phyloP scores from a whole-genome alignment of 2,888 invertebrate species.

The Phasia obesa region DNA sequence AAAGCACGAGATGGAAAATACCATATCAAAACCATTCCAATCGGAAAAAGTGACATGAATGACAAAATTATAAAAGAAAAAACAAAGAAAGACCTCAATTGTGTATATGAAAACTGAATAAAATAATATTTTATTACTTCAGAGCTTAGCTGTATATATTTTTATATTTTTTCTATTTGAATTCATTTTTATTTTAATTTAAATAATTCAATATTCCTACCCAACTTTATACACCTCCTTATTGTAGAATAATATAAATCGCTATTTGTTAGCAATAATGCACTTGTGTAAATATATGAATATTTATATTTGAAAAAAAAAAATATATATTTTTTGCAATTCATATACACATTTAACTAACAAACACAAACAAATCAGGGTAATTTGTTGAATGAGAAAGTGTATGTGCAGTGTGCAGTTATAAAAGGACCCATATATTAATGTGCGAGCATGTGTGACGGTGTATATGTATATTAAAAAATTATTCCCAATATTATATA shows the following conservation, averaged over 20 bases:
- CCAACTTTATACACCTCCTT: not conserved
- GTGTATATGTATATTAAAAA: not conserved
- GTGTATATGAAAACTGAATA: too few relatives aligned
- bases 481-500: not conserved
- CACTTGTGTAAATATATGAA: slow-evolving; percentile 23
- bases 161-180: too few relatives aligned
- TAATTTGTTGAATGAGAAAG: slow-evolving; percentile 18
- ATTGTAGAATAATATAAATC: slow-evolving; percentile 1
- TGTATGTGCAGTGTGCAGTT: not conserved
- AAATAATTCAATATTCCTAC: not conserved
- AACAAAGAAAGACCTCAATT: too few relatives aligned
- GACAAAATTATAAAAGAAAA: too few relatives aligned
- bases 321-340: slow-evolving; percentile 16
- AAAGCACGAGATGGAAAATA: too few relatives aligned
- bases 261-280: slow-evolving; percentile 4
- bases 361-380: slow-evolving; percentile 31
- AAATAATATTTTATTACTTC: too few relatives aligned
- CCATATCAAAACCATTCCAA: too few relatives aligned
- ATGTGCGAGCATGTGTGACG: not conserved
- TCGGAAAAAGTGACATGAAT: too few relatives aligned
- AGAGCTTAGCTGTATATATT: too few relatives aligned
- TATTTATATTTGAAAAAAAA: slow-evolving; percentile 35
- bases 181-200: not conserved
- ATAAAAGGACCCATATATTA: too few relatives aligned
- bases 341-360: slow-evolving; percentile 7